These are phyloP conservation scores for Lethrus apterus DNA, from an alignment of 1,140 invertebrate genomes.

Conservation along the genomic window DNA sequence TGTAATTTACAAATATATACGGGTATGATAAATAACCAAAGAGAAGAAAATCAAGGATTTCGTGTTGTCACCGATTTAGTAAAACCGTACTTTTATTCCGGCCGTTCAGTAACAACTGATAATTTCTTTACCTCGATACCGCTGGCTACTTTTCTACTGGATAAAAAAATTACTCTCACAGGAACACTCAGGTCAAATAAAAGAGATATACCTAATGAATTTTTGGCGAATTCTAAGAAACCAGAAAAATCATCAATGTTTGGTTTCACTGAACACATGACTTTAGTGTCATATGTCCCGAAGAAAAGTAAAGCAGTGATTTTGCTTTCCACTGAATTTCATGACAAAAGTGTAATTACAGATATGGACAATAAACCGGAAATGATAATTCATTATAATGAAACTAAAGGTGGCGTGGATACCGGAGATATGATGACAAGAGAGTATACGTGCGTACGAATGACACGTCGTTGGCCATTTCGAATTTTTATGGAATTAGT, in stretches of 20 bases:
- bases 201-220: neutral
- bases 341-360: no score
- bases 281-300: no score
- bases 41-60: constrained; percentile 22
- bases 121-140: constrained; percentile 7
- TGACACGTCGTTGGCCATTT: constrained; percentile 32
- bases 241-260: no score
- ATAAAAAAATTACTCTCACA: neutral
- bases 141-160: neutral
- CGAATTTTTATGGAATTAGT: constrained; percentile 11
- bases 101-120: constrained; percentile 8
- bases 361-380: constrained; percentile 19
- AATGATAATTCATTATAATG: constrained; percentile 26
- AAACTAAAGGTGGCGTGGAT: constrained; percentile 24
- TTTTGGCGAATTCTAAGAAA: neutral
- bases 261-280: no score
- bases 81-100: neutral
- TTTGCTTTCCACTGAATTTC: no score
- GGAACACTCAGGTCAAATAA: constrained; percentile 4
- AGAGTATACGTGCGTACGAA: constrained; percentile 21
- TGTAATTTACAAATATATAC: constrained; percentile 21
- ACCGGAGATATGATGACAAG: constrained; percentile 19
- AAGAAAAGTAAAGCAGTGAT: no score
- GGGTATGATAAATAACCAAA: constrained; percentile 15
- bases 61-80: constrained; percentile 17